These are phyloP conservation scores for Gymnocephalus cernua DNA, from an alignment of 2,113 vertebrate species.

Conservation along the genomic window DNA sequence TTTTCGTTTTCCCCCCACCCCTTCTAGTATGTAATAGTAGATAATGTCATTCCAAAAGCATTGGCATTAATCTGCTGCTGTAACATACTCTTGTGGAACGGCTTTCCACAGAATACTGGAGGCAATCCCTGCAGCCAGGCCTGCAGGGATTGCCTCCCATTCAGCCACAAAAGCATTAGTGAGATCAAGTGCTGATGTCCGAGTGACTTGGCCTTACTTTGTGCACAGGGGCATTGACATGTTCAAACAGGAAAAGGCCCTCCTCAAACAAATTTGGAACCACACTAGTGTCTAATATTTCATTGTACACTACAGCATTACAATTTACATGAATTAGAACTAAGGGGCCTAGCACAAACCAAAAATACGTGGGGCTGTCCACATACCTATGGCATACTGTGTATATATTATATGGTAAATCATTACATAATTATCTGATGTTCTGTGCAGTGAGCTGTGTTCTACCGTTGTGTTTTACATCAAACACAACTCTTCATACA, in stretches of 20 bases:
- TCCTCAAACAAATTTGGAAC: not conserved
- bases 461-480: not conserved
- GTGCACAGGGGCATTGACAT: not conserved
- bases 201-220: conserved; percentile 22
- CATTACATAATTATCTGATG: not conserved
- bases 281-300: not conserved
- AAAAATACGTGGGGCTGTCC: not conserved
- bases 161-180: conserved; percentile 23
- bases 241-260: not conserved
- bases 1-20: too few relatives aligned
- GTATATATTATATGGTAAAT: not conserved
- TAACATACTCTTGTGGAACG: not conserved
- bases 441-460: not conserved
- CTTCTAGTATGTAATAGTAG: too few relatives aligned
- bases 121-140: too few relatives aligned
- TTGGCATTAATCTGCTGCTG: not conserved
- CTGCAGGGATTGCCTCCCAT: conserved; percentile 15
- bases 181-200: conserved; percentile 1
- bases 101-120: not conserved
- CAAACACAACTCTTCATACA: not conserved
- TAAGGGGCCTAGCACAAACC: not conserved
- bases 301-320: not conserved
- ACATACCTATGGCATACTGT: not conserved
- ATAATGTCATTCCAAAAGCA: too few relatives aligned
- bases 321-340: not conserved